Base-by-base conservation (phyloP, 2,888 invertebrate species). In the Metellina segmentata region DNA sequence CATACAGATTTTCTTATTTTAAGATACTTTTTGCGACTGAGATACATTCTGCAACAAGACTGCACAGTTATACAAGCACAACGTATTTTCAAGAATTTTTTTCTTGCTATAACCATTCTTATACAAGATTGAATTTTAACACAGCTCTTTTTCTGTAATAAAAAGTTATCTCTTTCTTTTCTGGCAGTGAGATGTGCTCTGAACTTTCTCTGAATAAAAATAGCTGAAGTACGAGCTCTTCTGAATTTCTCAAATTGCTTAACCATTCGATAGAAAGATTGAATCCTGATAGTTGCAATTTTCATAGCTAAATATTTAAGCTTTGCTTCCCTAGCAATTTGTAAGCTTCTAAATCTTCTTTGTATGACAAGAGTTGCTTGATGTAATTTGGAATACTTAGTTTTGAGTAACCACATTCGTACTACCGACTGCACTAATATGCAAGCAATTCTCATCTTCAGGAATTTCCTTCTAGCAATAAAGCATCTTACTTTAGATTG, bases 401-500 rank as follows among this genome's bases (percentile, higher is more conserved):
- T 75, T 48, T 48, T 61, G 9, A 8, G 7, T 2, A 53, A n/a
- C 19, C 52, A 85, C 61, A 53, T 85, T 13, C 85, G 53, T 34
- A 75, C n/a, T 72, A 19, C 51, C 6, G 88, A 74, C 11, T 88
- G 88, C 74, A 88, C 75, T 8, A 79, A 9, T 52, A 81, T 69
- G 49, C 78, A 78, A 52, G 86, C 86, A 34, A 4, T 71, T 8
- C 49, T 78, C 19, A 52, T 49, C 13, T 19, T 49, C 1, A 87
- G 19, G 11, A 52, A 87, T 1, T 16, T 34, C 70, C 20, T 87
- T 19, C 79, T 49, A 9, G 52, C 34, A 7, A 71, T 9, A 6
- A 51, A 34, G 11, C 78, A 20, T 79, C 52, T 70, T n/a, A 78
- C 49, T 79, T 79, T 75, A 71, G 86, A 78, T 20, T 87, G 86